Evolutionary conservation across 1,140 invertebrate species (phyloP).

Genomic region (Sycobia sp.): DNA sequence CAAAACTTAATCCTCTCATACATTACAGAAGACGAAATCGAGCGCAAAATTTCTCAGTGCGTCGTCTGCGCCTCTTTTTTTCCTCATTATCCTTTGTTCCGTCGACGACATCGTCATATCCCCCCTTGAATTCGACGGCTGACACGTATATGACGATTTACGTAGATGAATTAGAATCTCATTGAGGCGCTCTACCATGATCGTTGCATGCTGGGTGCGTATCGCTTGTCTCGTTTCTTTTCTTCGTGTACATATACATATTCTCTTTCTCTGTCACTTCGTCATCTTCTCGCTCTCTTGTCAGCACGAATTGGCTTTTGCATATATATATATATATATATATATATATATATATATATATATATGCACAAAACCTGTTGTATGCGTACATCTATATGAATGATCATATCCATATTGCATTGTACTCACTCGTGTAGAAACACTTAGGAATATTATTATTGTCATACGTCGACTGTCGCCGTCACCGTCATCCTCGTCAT

Average conservation of each 20-base stretch:
- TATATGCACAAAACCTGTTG: conserved; percentile 21
- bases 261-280: not conserved
- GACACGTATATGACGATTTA: not conserved
- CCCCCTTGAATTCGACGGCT: not conserved
- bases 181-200: conserved; percentile 17
- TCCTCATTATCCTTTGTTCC: not conserved
- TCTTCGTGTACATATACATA: not conserved
- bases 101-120: not conserved
- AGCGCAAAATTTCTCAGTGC: conserved; percentile 30
- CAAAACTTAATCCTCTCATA: not conserved
- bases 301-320: conserved; percentile 17
- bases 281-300: not conserved
- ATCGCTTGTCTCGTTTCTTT: not conserved
- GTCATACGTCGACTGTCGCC: not conserved
- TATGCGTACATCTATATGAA: no score
- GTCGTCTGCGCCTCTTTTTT: not conserved
- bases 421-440: not conserved
- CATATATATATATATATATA: no score
- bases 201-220: not conserved
- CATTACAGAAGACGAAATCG: conserved; percentile 20
- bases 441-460: conserved; percentile 27
- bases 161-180: conserved; percentile 27
- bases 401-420: not conserved
- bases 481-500: not conserved
- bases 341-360: no score